Conservation (phyloP, 2,113 vertebrate genomes). For the Mustela nigripes region DNA sequence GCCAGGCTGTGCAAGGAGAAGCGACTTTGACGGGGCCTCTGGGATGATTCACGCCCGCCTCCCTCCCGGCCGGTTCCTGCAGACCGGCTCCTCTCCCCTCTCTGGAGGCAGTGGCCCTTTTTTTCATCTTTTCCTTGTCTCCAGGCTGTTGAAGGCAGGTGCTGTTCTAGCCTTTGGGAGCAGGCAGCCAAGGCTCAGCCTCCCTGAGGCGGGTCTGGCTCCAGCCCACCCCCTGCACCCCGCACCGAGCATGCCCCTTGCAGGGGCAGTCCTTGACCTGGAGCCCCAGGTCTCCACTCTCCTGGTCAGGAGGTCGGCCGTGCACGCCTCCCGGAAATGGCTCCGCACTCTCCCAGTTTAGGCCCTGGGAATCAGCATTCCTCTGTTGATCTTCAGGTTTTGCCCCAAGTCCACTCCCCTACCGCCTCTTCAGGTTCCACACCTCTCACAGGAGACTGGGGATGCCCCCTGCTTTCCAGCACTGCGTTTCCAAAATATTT, state of each 20-base stretch:
- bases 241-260: background rate
- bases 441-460: fast-evolving
- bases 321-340: background rate
- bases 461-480: fast-evolving
- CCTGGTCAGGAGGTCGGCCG: no score
- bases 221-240: background rate
- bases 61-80: background rate
- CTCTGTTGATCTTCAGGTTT: background rate
- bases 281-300: background rate
- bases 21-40: fast-evolving
- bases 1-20: no score
- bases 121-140: background rate
- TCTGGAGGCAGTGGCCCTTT: fast-evolving
- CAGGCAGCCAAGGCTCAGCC: background rate
- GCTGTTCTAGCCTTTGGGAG: fast-evolving
- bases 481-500: fast-evolving
- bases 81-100: background rate
- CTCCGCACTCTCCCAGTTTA: fast-evolving
- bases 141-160: fast-evolving
- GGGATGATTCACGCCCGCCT: fast-evolving
- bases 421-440: fast-evolving
- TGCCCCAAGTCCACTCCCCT: background rate
- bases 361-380: background rate
- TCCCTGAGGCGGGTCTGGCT: fast-evolving
- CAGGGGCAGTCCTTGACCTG: no score